These are phyloP conservation scores for Lipophrys pholis DNA, from an alignment of 2,113 vertebrate species.

Conservation along the genomic window DNA sequence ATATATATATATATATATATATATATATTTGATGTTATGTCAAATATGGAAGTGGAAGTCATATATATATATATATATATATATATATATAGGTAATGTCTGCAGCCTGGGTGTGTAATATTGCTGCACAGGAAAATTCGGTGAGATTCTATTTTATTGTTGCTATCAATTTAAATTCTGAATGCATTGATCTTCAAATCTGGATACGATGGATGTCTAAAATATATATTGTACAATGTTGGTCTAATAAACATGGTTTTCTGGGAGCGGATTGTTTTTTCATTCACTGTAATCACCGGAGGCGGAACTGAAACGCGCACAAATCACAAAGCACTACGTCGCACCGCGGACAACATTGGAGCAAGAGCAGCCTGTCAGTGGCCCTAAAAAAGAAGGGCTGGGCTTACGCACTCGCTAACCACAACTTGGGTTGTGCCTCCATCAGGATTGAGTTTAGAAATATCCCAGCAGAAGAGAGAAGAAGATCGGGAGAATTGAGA, in stretches of 20 bases:
- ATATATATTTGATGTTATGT: too few relatives aligned
- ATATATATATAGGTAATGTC: too few relatives aligned
- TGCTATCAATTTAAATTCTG: background rate
- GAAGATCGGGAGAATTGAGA: slow-evolving; percentile 45
- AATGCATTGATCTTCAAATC: background rate
- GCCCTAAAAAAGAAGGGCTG: slow-evolving; percentile 67
- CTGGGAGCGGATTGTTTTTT: slow-evolving; percentile 28
- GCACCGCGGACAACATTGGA: slow-evolving; percentile 34
- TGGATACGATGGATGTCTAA: background rate
- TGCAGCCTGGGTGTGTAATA: too few relatives aligned
- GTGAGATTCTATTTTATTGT: too few relatives aligned
- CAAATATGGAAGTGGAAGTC: too few relatives aligned
- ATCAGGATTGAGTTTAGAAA: slow-evolving; percentile 72
- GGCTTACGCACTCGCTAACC: slow-evolving; percentile 71
- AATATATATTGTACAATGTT: slow-evolving; percentile 6
- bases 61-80: too few relatives aligned
- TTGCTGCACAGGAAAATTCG: too few relatives aligned
- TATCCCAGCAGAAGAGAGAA: slow-evolving; percentile 61
- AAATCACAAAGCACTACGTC: slow-evolving; percentile 76
- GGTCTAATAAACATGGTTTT: slow-evolving; percentile 35
- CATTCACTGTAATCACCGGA: slow-evolving; percentile 52
- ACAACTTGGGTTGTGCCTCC: slow-evolving; percentile 75
- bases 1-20: too few relatives aligned
- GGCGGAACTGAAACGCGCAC: slow-evolving; percentile 75
- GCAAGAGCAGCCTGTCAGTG: slow-evolving; percentile 62